Conservation (phyloP, 35 echinoderm and acorn worm species). For the Heliocidaris erythrogramma region DNA sequence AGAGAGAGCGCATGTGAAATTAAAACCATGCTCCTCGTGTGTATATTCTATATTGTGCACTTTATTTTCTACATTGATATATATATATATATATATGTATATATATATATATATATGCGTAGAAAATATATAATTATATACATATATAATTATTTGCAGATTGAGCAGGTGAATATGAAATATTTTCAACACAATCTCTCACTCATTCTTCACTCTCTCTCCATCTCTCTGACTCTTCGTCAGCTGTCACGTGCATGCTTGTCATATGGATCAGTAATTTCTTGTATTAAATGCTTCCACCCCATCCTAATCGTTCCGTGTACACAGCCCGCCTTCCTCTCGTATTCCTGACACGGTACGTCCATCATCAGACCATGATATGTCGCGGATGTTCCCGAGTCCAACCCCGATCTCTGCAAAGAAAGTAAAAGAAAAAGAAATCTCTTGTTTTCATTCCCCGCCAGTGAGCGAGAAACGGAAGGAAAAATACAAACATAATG, state of each 20-base stretch:
- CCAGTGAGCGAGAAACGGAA: conserved; percentile 23
- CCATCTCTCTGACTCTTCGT: background rate
- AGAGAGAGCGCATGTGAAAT: too few relatives aligned
- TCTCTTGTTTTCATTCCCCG: conserved; percentile 23
- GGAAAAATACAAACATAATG: conserved; percentile 43
- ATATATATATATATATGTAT: too few relatives aligned
- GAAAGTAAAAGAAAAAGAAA: background rate
- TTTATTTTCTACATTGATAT: too few relatives aligned
- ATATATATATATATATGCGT: too few relatives aligned
- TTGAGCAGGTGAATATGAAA: too few relatives aligned
- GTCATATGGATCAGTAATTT: background rate
- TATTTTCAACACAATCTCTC: too few relatives aligned
- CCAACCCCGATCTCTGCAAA: background rate
- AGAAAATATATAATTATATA: too few relatives aligned
- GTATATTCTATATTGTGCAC: too few relatives aligned
- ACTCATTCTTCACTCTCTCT: background rate
- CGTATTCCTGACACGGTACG: background rate
- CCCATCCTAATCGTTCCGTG: background rate
- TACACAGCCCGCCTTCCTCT: background rate
- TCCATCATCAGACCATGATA: background rate
- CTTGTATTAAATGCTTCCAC: conserved; percentile 5
- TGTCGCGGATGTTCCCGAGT: conserved; percentile 24
- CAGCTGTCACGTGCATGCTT: background rate
- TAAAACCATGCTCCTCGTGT: too few relatives aligned
- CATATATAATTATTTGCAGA: too few relatives aligned